A percentile compares a stretch with the other conserved stretches of the same genome.
Conservation (phyloP, 2,113 vertebrate genomes). For the Gambusia holbrooki region DNA sequence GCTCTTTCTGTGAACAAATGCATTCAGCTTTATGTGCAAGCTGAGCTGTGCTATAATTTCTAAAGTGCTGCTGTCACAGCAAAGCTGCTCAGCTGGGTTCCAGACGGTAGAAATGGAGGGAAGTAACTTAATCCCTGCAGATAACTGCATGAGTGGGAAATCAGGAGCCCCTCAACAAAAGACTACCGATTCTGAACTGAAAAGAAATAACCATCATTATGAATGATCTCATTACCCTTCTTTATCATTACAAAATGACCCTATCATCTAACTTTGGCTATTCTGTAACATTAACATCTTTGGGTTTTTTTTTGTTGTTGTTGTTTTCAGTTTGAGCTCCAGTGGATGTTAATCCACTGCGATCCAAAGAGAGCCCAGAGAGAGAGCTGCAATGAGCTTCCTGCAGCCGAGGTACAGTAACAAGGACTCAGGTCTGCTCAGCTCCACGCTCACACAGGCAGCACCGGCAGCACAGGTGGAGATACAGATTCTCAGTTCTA, state of each 20-base stretch:
- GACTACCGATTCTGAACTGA: slow-evolving; percentile 10
- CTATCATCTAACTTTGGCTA: neutral
- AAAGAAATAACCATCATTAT: slow-evolving; percentile 1
- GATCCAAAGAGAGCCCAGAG: slow-evolving; percentile 84
- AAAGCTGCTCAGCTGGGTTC: slow-evolving; percentile 65
- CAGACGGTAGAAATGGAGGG: neutral
- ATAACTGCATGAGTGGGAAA: slow-evolving; percentile 47
- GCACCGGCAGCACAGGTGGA: neutral
- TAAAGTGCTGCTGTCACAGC: slow-evolving; percentile 61
- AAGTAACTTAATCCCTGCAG: slow-evolving; percentile 46
- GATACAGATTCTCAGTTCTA: neutral
- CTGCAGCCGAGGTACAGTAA: slow-evolving; percentile 80
- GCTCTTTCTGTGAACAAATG: slow-evolving; percentile 40
- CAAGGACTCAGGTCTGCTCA: slow-evolving; percentile 30
- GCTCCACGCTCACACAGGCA: neutral
- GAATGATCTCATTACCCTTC: neutral
- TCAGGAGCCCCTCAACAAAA: slow-evolving; percentile 11
- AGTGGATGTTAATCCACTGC: slow-evolving; percentile 88
- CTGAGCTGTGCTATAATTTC: slow-evolving; percentile 59
- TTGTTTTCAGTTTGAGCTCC: slow-evolving; percentile 81
- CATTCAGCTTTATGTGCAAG: slow-evolving; percentile 48
- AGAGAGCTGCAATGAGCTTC: slow-evolving; percentile 83
- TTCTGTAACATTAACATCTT: slow-evolving; percentile 21
- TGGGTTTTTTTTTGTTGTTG: too few species aligned
- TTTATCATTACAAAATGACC: slow-evolving; percentile 1